These are phyloP conservation scores for Esox niger DNA, from an alignment of 2,113 vertebrate genomes.

Conservation along the genomic window DNA sequence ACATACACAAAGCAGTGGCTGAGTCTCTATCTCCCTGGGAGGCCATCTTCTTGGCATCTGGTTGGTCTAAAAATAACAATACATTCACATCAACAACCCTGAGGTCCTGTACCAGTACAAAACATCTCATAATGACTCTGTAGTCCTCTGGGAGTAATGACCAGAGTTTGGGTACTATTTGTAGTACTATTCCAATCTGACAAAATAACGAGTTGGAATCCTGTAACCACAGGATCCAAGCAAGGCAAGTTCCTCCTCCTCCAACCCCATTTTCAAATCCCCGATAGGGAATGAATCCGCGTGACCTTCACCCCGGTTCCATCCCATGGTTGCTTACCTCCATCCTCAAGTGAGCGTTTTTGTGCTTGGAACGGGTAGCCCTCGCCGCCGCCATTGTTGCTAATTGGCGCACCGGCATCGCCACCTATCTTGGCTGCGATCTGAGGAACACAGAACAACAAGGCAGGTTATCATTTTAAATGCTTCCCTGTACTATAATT, in stretches of 20 bases:
- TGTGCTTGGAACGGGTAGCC: conserved; percentile 82
- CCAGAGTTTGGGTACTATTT: too few relatives aligned
- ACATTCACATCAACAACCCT: not conserved
- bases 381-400: conserved; percentile 81
- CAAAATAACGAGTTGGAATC: too few relatives aligned
- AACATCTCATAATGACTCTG: too few relatives aligned
- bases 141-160: too few relatives aligned
- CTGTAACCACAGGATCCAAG: too few relatives aligned
- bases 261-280: too few relatives aligned
- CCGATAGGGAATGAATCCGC: too few relatives aligned
- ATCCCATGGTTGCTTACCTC: conserved; percentile 69
- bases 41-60: conserved; percentile 91
- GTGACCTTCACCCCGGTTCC: not conserved
- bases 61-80: conserved; percentile 78
- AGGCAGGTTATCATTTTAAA: too few relatives aligned
- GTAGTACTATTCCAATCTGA: too few relatives aligned
- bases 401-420: conserved; percentile 78
- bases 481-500: too few relatives aligned
- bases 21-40: conserved; percentile 85
- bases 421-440: conserved; percentile 95
- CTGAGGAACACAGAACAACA: conserved; percentile 69
- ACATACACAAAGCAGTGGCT: conserved; percentile 61
- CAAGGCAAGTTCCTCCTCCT: too few relatives aligned
- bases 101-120: not conserved
- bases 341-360: conserved; percentile 89